Evolutionary conservation across 35 echinoderm and acorn worm genomes (phyloP), one percentile per base, ranked within the genome.

Genomic region (Holothuria glaberrima): DNA sequence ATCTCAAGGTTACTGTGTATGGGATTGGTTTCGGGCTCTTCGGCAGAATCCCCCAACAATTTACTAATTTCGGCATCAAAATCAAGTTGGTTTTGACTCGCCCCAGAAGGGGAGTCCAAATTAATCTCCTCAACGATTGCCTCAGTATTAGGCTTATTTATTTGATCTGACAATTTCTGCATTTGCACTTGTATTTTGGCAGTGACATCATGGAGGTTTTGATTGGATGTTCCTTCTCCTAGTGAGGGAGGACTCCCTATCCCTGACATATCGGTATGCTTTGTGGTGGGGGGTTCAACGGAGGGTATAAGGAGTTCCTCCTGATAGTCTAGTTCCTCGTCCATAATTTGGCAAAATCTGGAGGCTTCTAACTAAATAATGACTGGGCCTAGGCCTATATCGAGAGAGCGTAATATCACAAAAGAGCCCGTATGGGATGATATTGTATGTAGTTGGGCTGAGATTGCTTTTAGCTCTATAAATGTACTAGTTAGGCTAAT

Each of bases 21-120:
- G 28, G 35, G 71, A 1, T 35, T 75, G 28, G 62, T 65, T 41
- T 26, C 28, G 31, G 71, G 27, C 20, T 30, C 28, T 41, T 41
- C 2, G 36, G 36, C 36, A 41, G 71, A 75, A 18, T 65, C 62
- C 62, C 71, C 71, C 17, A 75, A 75, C 33, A 75, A n/a, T 41
- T 75, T 35, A 41, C 71, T 75, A 30, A 75, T 75, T 75, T 75
- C 5, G 31, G 24, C 71, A 35, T 75, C 71, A 75, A 75, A 75
- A 75, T 75, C 71, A 30, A 75, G 71, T 41, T 75, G 71, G 6
- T 26, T 30, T 75, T 74, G 71, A 74, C 71, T 74, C 20, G 71
- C 24, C 31, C 71, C 71, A 75, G 71, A 14, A 10, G 71, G 71
- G 27, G 71, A 75, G 33, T 75, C 35, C 71, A 75, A 30, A 41